phyloP scores from a whole-genome alignment of 2,113 vertebrate species.

The Prochilodus magdalenae region DNA sequence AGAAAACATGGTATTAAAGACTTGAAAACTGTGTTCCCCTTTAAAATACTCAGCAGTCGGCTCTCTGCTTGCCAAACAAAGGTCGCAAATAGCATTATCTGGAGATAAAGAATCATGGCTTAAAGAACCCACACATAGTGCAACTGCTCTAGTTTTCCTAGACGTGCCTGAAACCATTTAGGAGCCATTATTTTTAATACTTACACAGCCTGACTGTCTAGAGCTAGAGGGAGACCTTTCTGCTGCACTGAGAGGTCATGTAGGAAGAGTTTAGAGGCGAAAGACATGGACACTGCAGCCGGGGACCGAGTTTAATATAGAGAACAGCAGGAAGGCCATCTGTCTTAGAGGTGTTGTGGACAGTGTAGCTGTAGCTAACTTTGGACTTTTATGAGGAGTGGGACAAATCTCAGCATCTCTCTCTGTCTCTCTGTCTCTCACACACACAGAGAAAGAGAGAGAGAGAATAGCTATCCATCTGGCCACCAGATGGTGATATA shows the following conservation, averaged over 20 bases:
- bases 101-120: no score
- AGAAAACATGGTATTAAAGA: no score
- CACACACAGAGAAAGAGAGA: not conserved
- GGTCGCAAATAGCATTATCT: no score
- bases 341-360: constrained; percentile 30
- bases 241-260: constrained; percentile 16
- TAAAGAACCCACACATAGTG: no score
- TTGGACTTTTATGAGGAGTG: not conserved
- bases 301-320: constrained; percentile 22
- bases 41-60: no score
- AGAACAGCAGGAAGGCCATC: constrained; percentile 29
- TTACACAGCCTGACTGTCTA: not conserved
- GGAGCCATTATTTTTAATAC: not conserved
- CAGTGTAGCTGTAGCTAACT: constrained; percentile 16
- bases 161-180: not conserved
- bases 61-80: no score
- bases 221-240: not conserved
- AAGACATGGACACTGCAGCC: not conserved
- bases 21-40: no score
- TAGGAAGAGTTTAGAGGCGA: not conserved
- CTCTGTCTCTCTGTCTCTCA: not conserved
- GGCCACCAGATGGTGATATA: constrained; percentile 27
- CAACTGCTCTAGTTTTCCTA: no score
- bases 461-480: constrained; percentile 22
- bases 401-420: constrained; percentile 1